These are phyloP conservation scores for Oryzias javanicus DNA, from an alignment of 2,113 vertebrate genomes.

Conservation along the genomic window DNA sequence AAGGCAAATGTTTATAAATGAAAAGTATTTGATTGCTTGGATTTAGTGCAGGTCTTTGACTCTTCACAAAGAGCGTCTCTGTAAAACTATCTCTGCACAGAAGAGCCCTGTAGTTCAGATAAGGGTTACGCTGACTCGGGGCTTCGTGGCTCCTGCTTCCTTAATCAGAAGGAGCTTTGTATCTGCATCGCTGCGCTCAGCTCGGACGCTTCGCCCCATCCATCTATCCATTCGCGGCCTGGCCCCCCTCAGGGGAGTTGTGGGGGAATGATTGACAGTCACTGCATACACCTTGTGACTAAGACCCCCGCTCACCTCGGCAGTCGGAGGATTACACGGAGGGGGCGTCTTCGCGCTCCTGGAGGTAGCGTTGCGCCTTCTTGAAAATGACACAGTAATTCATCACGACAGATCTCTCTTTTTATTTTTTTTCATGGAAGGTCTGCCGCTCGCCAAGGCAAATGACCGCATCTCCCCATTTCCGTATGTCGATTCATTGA, in stretches of 20 bases:
- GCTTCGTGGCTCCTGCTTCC: constrained; percentile 27
- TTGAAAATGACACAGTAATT: constrained; percentile 50
- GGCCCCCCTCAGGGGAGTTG: neutral
- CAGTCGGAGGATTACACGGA: constrained; percentile 30
- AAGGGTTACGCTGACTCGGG: constrained; percentile 38
- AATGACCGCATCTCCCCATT: constrained; percentile 19
- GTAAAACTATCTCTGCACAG: constrained; percentile 32
- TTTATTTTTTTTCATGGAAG: constrained; percentile 37
- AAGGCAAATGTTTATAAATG: too few relatives aligned
- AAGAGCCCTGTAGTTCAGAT: constrained; percentile 34
- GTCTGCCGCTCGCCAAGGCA: constrained; percentile 31
- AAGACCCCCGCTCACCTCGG: constrained; percentile 18
- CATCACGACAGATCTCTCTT: constrained; percentile 40
- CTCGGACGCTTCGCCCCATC: constrained; percentile 18
- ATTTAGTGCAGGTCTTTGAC: constrained; percentile 6
- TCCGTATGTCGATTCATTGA: constrained; percentile 23
- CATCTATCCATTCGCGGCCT: constrained; percentile 11
- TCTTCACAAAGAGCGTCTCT: constrained; percentile 12
- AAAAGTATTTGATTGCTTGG: too few relatives aligned
- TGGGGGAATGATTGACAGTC: constrained; percentile 49
- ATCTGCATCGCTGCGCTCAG: constrained; percentile 47
- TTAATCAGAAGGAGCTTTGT: constrained; percentile 49
- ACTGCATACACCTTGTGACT: constrained; percentile 47
- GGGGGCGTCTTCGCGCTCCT: constrained; percentile 7
- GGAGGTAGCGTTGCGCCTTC: constrained; percentile 19